phyloP scores from a whole-genome alignment of 2,797 vertebrate genomes.

The Diglossa cyanea region DNA sequence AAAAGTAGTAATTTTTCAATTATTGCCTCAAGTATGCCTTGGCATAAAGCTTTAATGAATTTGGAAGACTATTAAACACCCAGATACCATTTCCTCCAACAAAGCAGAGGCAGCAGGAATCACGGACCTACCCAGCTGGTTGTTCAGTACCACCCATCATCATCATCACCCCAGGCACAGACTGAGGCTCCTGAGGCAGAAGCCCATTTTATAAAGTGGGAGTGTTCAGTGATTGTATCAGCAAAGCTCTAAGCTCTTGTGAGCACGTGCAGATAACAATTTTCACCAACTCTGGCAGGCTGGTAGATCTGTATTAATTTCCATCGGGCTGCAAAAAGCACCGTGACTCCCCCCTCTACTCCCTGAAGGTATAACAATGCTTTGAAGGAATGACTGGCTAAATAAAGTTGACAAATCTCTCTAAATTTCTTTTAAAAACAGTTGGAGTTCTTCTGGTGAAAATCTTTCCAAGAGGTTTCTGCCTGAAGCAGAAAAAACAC shows the following conservation, averaged over 20 bases:
- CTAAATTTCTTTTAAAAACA: slow-evolving; percentile 4
- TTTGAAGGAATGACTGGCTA: neutral
- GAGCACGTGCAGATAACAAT: neutral
- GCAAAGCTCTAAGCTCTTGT: neutral
- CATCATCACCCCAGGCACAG: slow-evolving; percentile 7
- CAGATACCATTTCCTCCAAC: neutral
- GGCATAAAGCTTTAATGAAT: neutral
- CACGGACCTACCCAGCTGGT: neutral
- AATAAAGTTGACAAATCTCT: slow-evolving; percentile 27
- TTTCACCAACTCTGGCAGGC: neutral
- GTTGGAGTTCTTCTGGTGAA: neutral
- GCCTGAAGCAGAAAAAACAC: slow-evolving; percentile 13
- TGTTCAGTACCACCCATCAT: neutral
- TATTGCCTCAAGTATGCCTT: neutral
- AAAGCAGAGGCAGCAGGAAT: neutral
- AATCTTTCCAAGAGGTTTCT: neutral
- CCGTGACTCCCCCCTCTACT: neutral
- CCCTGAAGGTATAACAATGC: neutral
- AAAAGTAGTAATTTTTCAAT: neutral
- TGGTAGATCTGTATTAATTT: neutral
- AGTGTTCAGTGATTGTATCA: slow-evolving; percentile 21
- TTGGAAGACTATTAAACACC: neutral
- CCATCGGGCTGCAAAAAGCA: neutral
- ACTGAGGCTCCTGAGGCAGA: neutral
- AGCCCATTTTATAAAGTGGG: neutral